Conservation (phyloP, 2,888 invertebrate species). For the Yponomeuta malinellus region DNA sequence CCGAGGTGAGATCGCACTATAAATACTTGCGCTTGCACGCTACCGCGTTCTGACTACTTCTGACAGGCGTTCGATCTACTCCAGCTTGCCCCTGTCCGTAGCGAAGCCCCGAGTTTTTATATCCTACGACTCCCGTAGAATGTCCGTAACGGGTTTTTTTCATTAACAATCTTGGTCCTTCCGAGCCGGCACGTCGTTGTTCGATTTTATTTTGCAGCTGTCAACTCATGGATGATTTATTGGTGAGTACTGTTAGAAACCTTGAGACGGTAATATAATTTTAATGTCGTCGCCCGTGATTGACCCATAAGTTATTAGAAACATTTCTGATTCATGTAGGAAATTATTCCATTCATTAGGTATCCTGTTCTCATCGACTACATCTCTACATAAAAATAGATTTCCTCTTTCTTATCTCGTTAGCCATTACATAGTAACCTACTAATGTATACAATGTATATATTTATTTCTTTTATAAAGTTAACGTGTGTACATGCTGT, state of each 20-base stretch:
- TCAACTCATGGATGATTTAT: background rate
- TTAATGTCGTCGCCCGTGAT: background rate
- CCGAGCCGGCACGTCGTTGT: background rate
- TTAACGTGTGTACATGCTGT: background rate
- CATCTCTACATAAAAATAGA: too few species aligned
- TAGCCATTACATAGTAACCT: background rate
- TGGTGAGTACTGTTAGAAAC: background rate
- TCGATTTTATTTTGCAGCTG: background rate
- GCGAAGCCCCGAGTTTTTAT: background rate
- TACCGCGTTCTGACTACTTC: background rate
- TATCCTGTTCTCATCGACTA: too few species aligned
- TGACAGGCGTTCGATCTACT: slow-evolving; percentile 5
- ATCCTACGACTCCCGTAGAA: background rate
- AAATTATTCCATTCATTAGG: too few species aligned
- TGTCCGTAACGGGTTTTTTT: background rate
- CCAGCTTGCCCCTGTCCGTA: slow-evolving; percentile 28
- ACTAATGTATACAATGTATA: background rate
- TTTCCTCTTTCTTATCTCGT: too few species aligned
- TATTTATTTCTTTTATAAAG: background rate
- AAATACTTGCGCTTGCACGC: slow-evolving; percentile 37
- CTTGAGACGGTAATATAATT: background rate
- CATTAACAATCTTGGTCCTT: background rate
- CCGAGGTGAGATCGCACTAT: slow-evolving; percentile 76
- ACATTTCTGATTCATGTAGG: too few species aligned
- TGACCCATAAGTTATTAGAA: background rate